Percentiles rank a stretch among this genome's conserved stretches.
Conservation (phyloP, 2,113 vertebrate genomes). For the Sciurus niger region DNA sequence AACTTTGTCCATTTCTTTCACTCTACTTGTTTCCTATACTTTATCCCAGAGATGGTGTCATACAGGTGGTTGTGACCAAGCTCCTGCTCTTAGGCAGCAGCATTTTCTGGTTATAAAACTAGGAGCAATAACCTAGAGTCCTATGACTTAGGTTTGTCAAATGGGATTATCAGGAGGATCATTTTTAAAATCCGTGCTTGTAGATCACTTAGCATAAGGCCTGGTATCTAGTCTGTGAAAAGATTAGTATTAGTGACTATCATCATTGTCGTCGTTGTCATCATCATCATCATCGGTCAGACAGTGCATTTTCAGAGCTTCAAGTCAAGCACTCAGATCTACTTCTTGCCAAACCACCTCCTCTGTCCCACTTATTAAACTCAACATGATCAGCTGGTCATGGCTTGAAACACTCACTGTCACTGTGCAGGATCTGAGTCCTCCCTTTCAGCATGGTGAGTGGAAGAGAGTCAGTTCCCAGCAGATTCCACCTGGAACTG, state of each 20-base stretch:
- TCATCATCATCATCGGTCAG: not conserved
- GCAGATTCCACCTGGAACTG: not conserved
- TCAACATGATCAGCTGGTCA: not conserved
- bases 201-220: not conserved
- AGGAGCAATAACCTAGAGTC: not conserved
- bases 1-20: slow-evolving; percentile 32
- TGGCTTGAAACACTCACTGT: not conserved
- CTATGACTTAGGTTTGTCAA: not conserved
- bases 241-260: not conserved
- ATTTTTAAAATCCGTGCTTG: not conserved
- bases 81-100: not conserved
- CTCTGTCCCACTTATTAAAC: not conserved
- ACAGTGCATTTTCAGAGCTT: slow-evolving; percentile 16
- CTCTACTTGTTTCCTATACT: not conserved
- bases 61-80: not conserved
- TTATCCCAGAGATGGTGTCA: not conserved
- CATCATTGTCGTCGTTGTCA: too few relatives aligned
- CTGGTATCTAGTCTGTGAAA: not conserved
- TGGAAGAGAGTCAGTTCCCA: slow-evolving; percentile 39
- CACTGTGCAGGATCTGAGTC: not conserved
- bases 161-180: not conserved
- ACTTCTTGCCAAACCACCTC: not conserved
- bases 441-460: not conserved
- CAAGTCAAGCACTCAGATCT: not conserved
- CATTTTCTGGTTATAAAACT: not conserved